Evolutionary conservation across 2,888 invertebrate species (phyloP), one percentile per base, ranked within the genome.

Genomic region (Laothoe populi): DNA sequence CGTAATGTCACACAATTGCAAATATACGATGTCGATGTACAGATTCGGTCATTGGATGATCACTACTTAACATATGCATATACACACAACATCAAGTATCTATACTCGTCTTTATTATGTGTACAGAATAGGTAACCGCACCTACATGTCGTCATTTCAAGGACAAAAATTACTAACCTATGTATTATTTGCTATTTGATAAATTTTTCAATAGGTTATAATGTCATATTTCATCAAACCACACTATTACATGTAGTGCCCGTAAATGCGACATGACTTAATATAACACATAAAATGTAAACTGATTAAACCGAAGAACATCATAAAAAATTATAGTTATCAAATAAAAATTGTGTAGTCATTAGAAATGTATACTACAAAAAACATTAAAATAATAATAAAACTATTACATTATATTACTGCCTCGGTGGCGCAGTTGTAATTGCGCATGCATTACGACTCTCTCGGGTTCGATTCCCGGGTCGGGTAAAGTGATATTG

Each of bases 1-100:
- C 84, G 83, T 86, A 88, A 87, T 86, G 82, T 84, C 86, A 84
- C 80, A 86, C 72, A 79, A 78, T 78, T 70, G 76, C 82, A 84
- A 85, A 84, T 75, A 84, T 76, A 74, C 74, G 79, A 82, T 85
- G 80, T 84, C 84, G 84, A 83, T 87, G 86, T 86, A 78, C 79
- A 78, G 82, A 86, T 84, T 82, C 82, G 80, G 80, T 84, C 83
- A 85, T 8, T 81, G 82, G 75, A 76, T 79, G 79, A 79, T 75
- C 81, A 77, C 77, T 76, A 67, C 69, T 63, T 63, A 60, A 59
- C 64, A 49, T 62, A 64, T 70, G 62, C 63, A 66, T 69, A 63
- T 68, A 70, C 65, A 65, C 59, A 44, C 63, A 60, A 5, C 16
- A 26, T 24, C 38, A 68, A 67, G 68, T 70, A 67, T 71, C 68